Evolutionary conservation across 37 sponge, comb jelly and placozoan species (phyloP), one percentile per base, ranked within the genome.

Genomic region (Beroe ovata): DNA sequence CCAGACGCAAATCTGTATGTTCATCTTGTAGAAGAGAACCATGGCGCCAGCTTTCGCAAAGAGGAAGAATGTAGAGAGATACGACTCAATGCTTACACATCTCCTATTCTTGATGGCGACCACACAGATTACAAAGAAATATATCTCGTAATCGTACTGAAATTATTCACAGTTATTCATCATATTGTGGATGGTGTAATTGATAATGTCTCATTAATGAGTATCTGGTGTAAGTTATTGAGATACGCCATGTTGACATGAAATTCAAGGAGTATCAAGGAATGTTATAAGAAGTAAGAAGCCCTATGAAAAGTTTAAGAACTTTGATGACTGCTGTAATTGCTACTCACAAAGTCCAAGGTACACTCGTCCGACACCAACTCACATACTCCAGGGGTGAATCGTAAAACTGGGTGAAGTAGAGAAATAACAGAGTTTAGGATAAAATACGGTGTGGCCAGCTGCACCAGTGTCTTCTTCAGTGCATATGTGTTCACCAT

Each of bases 1-100:
- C 84, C 84, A 77, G 4, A 39, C 38, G 38, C 36, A 8, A 23
- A 77, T 4, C 84, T 77, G 84, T 28, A 77, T 40, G 54, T 40
- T 42, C 54, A 42, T 42, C 84, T 77, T 77, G 84, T 77, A 77
- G 84, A 77, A 77, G 26, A 77, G 84, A 40, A 77, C n/a, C 21
- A 21, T n/a, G 26, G 54, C 54, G 18, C 84, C 84, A 77, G 84
- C 84, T 25, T 77, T 77, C 0, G 84, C 84, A 26, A 77, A 77
- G 25, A 77, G 22, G 84, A 77, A 77, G 22, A 77, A 23, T 21
- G 84, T 77, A 1, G 84, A 77, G 84, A 77, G 84, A 26, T 77
- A 77, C 16, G 84, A 77, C 21, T 77, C 84, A 0, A 77, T 36
- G 54, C 84, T 77, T 8, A 77, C 84, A 40, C 84, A 77, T 1